Evolutionary conservation across 1,140 invertebrate species (phyloP).

Genomic region (Spodoptera litura): DNA sequence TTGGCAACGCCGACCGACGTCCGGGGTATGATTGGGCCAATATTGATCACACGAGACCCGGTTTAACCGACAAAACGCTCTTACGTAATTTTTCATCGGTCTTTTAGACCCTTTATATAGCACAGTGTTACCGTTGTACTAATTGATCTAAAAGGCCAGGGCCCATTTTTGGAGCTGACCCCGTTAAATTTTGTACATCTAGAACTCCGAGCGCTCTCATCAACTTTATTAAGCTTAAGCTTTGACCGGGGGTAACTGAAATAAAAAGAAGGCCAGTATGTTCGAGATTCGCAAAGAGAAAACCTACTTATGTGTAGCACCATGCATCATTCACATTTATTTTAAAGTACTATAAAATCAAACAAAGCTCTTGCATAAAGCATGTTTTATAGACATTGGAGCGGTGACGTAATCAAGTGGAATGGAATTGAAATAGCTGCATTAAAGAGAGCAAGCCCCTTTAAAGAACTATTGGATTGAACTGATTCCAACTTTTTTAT

Average conservation of each 20-base stretch:
- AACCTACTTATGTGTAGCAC: background rate
- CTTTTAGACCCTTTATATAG: slow-evolving; percentile 23
- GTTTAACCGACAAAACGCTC: slow-evolving; percentile 34
- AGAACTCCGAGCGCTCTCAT: slow-evolving; percentile 8
- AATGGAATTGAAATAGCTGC: slow-evolving; percentile 18
- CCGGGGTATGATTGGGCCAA: slow-evolving; percentile 55
- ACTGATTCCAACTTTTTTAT: slow-evolving; percentile 33
- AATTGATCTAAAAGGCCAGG: background rate
- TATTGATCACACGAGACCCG: slow-evolving; percentile 54
- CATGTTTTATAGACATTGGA: slow-evolving; percentile 8
- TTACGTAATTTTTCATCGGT: slow-evolving; percentile 25
- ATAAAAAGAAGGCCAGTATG: background rate
- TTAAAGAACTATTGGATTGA: slow-evolving; percentile 34
- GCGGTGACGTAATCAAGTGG: slow-evolving; percentile 29
- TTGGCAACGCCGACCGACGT: slow-evolving; percentile 42
- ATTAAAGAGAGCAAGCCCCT: slow-evolving; percentile 24
- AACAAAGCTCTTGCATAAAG: background rate
- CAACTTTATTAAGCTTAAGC: slow-evolving; percentile 29
- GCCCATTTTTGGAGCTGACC: slow-evolving; percentile 22
- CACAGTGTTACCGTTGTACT: background rate
- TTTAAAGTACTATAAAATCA: background rate
- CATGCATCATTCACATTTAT: background rate
- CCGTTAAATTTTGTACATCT: slow-evolving; percentile 16
- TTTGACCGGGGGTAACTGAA: background rate
- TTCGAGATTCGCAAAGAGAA: background rate